Evolutionary conservation across 2,888 invertebrate species (phyloP).

Genomic region (Andrena fulva): DNA sequence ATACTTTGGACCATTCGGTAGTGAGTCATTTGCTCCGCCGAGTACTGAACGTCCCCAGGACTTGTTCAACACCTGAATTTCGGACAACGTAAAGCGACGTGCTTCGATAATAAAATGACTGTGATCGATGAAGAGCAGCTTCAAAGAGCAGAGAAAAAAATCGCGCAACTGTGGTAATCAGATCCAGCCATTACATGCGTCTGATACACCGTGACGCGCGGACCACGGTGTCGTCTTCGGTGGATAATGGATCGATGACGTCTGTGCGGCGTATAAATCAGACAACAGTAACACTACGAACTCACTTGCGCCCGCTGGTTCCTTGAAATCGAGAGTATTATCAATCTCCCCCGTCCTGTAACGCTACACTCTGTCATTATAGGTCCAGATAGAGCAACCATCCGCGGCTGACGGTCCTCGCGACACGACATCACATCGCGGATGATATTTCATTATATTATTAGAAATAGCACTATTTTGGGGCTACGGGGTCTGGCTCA

Average conservation of each 20-base stretch:
- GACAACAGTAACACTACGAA: neutral
- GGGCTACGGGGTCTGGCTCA: no score
- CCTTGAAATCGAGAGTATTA: neutral
- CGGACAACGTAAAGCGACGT: no score
- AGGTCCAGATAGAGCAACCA: neutral
- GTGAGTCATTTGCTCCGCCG: no score
- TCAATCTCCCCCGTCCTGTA: neutral
- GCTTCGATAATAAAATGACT: neutral
- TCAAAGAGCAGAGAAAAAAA: neutral
- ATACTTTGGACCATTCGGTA: neutral
- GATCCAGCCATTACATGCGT: constrained; percentile 22
- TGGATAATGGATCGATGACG: constrained; percentile 27
- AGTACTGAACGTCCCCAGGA: no score
- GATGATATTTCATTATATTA: neutral
- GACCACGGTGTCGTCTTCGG: constrained; percentile 9
- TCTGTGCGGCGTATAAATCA: neutral
- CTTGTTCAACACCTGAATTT: no score
- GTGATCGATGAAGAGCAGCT: neutral
- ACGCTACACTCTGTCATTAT: neutral
- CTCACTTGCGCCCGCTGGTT: neutral
- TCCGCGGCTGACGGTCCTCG: neutral
- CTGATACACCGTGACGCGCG: neutral
- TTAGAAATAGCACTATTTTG: no score
- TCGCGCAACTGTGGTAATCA: constrained; percentile 6
- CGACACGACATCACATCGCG: neutral